Evolutionary conservation across 2,797 vertebrate species (phyloP), one percentile per base, ranked within the genome.

Genomic region (Macrochelys suwanniensis): DNA sequence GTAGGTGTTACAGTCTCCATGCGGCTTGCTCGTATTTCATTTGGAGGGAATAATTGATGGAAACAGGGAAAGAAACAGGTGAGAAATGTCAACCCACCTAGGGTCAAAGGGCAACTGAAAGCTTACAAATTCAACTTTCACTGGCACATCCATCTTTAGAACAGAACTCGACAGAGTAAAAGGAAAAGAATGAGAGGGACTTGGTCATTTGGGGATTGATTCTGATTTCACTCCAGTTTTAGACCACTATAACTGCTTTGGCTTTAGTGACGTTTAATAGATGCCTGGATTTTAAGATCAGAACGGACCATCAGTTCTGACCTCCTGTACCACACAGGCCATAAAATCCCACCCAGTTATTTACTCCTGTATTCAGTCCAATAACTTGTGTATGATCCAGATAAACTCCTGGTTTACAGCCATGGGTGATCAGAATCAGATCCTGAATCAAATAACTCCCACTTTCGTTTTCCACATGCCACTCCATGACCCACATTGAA

Each of bases 41-140:
- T 76, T 87, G 31, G 85, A 79, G 88, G 90, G 33, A 1, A 2
- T 7, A 47, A 82, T 2, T 89, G 17, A 49, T 45, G 83, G 25
- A 16, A 71, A 76, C 59, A 0, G 65, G 59, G 84, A 61, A 80
- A 89, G 77, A 28, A 25, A 68, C 77, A 80, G 78, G 28, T 56
- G 88, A 91, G 83, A 80, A 51, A 82, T 2, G 4, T 50, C 85
- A 10, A 77, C 77, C 68, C 56, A 68, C 50, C 11, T 25, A n/a
- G 57, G 83, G 91, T 93, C 87, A 83, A 87, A 85, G 76, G 33
- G 84, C 71, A 78, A 33, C 13, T 77, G 31, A 89, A 86, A n/a
- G 71, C 76, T 47, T 65, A 47, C 42, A 42, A 59, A 59, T 45
- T 77, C 56, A 57, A 49, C 45, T 77, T 33, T 77, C 61, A 65